phyloP scores from a whole-genome alignment of 2,888 invertebrate genomes.

The Dryococelus australis region DNA sequence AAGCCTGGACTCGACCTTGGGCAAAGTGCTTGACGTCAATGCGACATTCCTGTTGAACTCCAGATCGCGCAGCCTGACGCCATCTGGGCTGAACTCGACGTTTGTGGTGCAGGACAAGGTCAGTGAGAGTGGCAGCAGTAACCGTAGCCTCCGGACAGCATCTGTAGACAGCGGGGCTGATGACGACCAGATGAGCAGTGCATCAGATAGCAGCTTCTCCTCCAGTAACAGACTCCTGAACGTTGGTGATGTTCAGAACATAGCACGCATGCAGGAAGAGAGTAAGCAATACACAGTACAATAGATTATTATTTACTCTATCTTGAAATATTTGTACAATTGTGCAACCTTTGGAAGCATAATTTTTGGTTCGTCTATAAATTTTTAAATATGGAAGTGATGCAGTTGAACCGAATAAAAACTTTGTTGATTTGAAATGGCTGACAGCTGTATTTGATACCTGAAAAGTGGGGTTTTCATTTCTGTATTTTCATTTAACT shows the following conservation, averaged over 20 bases:
- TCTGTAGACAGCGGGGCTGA: conserved; percentile 42
- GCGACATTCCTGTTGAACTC: conserved; percentile 32
- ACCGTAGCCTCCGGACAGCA: conserved; percentile 32
- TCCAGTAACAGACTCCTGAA: conserved; percentile 42
- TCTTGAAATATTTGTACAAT: too few relatives aligned
- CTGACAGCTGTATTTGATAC: too few relatives aligned
- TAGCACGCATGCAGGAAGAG: conserved; percentile 47
- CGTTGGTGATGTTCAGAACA: conserved; percentile 45
- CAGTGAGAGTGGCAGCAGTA: conserved; percentile 26
- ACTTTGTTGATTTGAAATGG: too few relatives aligned
- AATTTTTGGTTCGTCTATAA: too few relatives aligned
- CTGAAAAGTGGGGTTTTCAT: too few relatives aligned
- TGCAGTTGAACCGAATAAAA: too few relatives aligned
- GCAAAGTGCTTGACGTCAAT: conserved; percentile 25
- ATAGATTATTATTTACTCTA: too few relatives aligned
- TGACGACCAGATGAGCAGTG: conserved; percentile 45
- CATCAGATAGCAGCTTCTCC: conserved; percentile 44
- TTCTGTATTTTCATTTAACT: too few relatives aligned
- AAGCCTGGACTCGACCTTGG: background rate
- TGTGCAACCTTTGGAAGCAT: too few relatives aligned
- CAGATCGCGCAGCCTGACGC: conserved; percentile 20
- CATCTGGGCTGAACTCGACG: conserved; percentile 37
- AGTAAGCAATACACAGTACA: conserved; percentile 38
- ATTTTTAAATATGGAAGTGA: too few relatives aligned
- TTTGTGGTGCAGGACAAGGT: conserved; percentile 27